Evolutionary conservation across 2,888 invertebrate genomes (phyloP), one percentile per base, ranked within the genome.

Genomic region (Eudasyphora cyanicolor): DNA sequence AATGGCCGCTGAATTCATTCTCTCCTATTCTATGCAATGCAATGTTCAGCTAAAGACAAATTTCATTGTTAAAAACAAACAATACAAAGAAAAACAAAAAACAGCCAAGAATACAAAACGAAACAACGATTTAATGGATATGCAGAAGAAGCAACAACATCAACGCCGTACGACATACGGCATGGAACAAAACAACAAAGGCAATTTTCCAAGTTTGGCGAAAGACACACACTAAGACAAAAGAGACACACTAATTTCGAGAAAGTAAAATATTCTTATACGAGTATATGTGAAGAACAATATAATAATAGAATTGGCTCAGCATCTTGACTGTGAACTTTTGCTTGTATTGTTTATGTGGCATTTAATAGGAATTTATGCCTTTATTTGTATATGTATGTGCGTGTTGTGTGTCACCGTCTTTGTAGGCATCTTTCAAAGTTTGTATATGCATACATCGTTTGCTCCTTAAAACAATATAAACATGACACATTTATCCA

Each of bases 301-400:
- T n/a, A n/a, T n/a, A n/a, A 60, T 21, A 71, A 84, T 67, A 75
- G 79, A 81, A 78, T 78, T 67, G 51, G 71, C 51, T 75, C 42
- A 83, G 62, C 69, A 75, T 78, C 81, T 81, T 84, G 84, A 84
- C 84, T 84, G 78, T 81, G 81, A 84, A 81, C 78, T 84, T n/a
- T n/a, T n/a, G n/a, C n/a, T n/a, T n/a, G n/a, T n/a, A n/a, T n/a
- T n/a, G n/a, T n/a, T n/a, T n/a, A n/a, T n/a, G n/a, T n/a, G n/a
- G n/a, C n/a, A n/a, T n/a, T n/a, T n/a, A n/a, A n/a, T n/a, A n/a
- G n/a, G n/a, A n/a, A n/a, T n/a, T n/a, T 81, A 69, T 67, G 49
- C 57, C 71, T 21, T 42, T 38, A 67, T 45, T 24, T 60, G 45
- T 42, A 27, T 29, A 27, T 24, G 60, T 62, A 14, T 62, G 3